Conservation (phyloP, 2,888 invertebrate species). For the Platerodrilus igneus region DNA sequence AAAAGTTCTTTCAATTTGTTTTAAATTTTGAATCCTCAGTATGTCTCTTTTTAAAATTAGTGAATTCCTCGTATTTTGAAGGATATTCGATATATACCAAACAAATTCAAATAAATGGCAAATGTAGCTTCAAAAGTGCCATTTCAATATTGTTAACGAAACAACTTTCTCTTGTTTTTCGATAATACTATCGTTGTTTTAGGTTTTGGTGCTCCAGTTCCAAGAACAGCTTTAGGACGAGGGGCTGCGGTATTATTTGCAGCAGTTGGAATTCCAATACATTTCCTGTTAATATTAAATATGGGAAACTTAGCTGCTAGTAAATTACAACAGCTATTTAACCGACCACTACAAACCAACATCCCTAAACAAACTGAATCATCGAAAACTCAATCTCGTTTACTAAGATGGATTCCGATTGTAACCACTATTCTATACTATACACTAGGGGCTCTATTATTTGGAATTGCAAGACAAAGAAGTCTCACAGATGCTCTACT, state of each 20-base stretch:
- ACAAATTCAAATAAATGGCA: too few relatives aligned
- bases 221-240: conserved; percentile 60
- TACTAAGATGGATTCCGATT: conserved; percentile 48
- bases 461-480: conserved; percentile 55
- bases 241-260: conserved; percentile 61
- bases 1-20: too few relatives aligned
- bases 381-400: conserved; percentile 30
- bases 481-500: conserved; percentile 53
- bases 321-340: conserved; percentile 47
- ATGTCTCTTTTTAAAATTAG: too few relatives aligned
- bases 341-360: conserved; percentile 23
- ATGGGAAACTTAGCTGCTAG: conserved; percentile 52
- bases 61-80: too few relatives aligned
- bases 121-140: not conserved
- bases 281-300: conserved; percentile 59
- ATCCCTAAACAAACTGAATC: conserved; percentile 17
- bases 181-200: conserved; percentile 27
- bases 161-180: not conserved
- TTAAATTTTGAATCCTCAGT: too few relatives aligned
- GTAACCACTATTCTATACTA: conserved; percentile 54
- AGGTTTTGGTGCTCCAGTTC: conserved; percentile 72
- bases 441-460: conserved; percentile 54
- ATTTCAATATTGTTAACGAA: not conserved
- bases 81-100: too few relatives aligned
- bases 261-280: conserved; percentile 61